Base-by-base conservation (phyloP, 2,113 vertebrate species). In the Pterocles burchelli region DNA sequence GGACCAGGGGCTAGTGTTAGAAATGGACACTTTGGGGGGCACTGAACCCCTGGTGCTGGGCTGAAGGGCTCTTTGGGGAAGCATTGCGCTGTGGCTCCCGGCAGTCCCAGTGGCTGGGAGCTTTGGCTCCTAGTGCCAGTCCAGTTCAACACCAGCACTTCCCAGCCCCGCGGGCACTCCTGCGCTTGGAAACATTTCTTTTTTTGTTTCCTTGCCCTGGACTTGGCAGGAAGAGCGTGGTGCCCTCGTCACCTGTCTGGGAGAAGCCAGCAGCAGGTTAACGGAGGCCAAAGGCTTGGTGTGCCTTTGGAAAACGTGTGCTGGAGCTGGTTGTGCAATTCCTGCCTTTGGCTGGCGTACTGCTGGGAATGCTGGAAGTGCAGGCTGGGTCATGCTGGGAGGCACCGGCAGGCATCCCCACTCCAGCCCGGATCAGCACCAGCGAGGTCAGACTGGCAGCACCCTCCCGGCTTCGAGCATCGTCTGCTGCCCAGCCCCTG, bases 401-500 rank as follows among this genome's bases (percentile, higher is more conserved):
- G 62, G 75, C 57, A 49, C 61, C 1, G 2, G 31, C 16, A 59
- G 75, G 26, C 26, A 68, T 87, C 90, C 70, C 51, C 62, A 65
- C 88, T 36, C 29, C 0, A 0, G 54, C 11, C 17, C 0, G 0
- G 31, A 79, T 58, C 80, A 31, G 46, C 1, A 0, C 31, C 48
- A 52, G 57, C 2, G 3, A 3, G 0, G n/a, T 31, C 49, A 29
- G 65, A 46, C 70, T 83, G 67, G 9, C 12, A 28, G 71, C 14
- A 2, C 62, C 48, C 3, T 0, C 25, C 15, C 61, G 19, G 62
- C 71, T 86, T 22, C 8, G 68, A 55, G 70, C 78, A 51, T 55
- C 45, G 71, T 24, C 68, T 66, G 17, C 21, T 33, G 58, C n/a
- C 20, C 1, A 1, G 9, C 14, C 45, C 51, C 68, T 38, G 11